Evolutionary conservation across 1,140 invertebrate genomes (phyloP).

Genomic region (Drosophila pseudoananassae): DNA sequence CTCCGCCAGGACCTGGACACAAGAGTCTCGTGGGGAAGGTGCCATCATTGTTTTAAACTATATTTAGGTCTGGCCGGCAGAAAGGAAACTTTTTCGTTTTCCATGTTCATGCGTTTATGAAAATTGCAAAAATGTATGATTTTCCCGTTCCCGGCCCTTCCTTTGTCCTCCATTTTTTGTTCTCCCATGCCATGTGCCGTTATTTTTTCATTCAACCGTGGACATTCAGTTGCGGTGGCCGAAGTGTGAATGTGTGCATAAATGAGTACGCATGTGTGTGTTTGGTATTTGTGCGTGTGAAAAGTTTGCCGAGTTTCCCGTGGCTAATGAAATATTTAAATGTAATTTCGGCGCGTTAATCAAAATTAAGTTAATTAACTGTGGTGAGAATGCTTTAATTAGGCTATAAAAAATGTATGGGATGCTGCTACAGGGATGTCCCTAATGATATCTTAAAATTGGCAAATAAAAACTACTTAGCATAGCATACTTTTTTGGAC

Average conservation of each 20-base stretch:
- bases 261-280: conserved; percentile 18
- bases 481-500: conserved; percentile 39
- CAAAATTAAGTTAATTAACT: conserved; percentile 74
- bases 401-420: conserved; percentile 42
- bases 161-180: conserved; percentile 1
- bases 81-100: conserved; percentile 22
- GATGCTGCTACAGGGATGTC: background rate
- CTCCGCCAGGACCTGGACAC: conserved; percentile 19
- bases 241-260: conserved; percentile 54
- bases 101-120: conserved; percentile 57
- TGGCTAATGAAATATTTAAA: conserved; percentile 74
- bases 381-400: conserved; percentile 62
- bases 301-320: conserved; percentile 41
- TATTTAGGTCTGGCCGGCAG: conserved; percentile 2
- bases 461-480: background rate
- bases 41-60: conserved; percentile 42
- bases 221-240: conserved; percentile 23
- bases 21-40: conserved; percentile 7
- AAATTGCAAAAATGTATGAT: conserved; percentile 57
- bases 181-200: background rate
- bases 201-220: conserved; percentile 1
- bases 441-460: background rate
- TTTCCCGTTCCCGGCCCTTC: background rate
- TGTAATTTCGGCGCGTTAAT: conserved; percentile 66
- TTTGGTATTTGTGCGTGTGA: conserved; percentile 12